Base-by-base conservation (phyloP, 2,113 vertebrate genomes). In the Apteryx mantelli region DNA sequence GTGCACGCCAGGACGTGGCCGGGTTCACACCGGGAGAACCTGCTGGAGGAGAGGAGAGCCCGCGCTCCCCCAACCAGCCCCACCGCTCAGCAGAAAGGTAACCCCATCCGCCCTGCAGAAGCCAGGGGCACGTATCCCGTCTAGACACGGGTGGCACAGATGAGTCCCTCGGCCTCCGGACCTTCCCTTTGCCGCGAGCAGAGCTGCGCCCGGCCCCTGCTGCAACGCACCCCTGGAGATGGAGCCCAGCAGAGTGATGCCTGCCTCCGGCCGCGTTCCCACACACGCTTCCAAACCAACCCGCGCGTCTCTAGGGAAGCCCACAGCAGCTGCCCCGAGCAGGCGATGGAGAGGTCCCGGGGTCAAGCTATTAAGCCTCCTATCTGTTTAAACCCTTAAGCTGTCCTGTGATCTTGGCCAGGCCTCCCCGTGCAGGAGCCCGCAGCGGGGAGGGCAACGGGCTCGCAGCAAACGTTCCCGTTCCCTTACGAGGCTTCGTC, bases 291-390 rank as follows among this genome's bases (percentile, higher is more conserved):
- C 44, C 44, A 32, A 87, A 53, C 28, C 46, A 15, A 14, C 22
- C 21, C 60, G 22, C 5, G 46, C 22, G 46, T 15, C 20, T 69
- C 42, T 12, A 69, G 30, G 42, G 34, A 69, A 46, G 56, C 20
- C 20, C 66, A 20, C n/a, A 53, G 71, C 48, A 2, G 0, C 80
- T 92, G 86, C 83, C 86, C 80, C 44, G 12, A 36, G 74, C 55
- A 15, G 81, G 64, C 6, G 1, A 58, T 46, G 75, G 60, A 44
- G 56, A 91, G 78, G 89, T 93, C 81, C 50, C 0, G 1, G 60
- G 84, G 89, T 93, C 74, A 94, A 89, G 82, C 82, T 68, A 73
- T 87, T 95, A 89, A 94, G 87, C 32, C 84, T 88, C 74, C 61
- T 40, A n/a, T 90, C 63, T 79, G 13, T 55, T 69, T 73, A 86